A percentile compares a stretch with the other conserved stretches of the same genome.
Evolutionary conservation across 1,140 invertebrate genomes (phyloP).

Genomic region (Maniola jurtina): DNA sequence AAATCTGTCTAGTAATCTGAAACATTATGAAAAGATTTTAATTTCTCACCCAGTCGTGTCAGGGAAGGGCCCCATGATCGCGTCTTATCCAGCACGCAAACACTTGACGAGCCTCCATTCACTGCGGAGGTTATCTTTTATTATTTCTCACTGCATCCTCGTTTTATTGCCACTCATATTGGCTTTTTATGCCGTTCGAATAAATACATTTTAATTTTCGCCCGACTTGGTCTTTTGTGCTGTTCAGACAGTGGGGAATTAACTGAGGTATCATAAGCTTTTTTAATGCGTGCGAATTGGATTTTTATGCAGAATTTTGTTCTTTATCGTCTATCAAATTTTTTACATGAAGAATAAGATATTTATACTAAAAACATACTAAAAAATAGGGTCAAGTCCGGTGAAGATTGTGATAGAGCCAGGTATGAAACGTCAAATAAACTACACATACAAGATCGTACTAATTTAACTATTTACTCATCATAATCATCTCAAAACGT

Average conservation of each 20-base stretch:
- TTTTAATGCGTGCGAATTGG: constrained; percentile 14
- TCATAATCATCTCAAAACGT: no score
- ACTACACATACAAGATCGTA: no score
- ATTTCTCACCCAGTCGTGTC: constrained; percentile 49
- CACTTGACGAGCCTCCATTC: constrained; percentile 75
- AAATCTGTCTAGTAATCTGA: no score
- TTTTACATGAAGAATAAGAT: no score
- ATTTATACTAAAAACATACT: no score
- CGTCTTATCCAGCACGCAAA: constrained; percentile 75
- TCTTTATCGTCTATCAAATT: constrained; percentile 1
- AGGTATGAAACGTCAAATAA: no score
- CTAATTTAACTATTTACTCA: no score
- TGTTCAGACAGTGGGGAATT: constrained; percentile 58
- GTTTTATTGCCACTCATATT: constrained; percentile 78
- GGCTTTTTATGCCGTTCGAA: constrained; percentile 73
- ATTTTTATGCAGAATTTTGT: constrained; percentile 6
- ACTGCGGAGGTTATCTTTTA: constrained; percentile 76
- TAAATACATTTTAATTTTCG: constrained; percentile 78
- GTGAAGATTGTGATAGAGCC: no score
- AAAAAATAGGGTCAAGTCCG: no score
- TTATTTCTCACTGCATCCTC: constrained; percentile 76
- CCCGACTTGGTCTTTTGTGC: constrained; percentile 57
- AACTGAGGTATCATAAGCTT: constrained; percentile 58
- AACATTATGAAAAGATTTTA: constrained; percentile 44
- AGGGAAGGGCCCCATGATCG: constrained; percentile 66